Percentiles rank a stretch among this genome's conserved stretches.
Conservation (phyloP, 2,113 vertebrate genomes). For the Cacatua alba region DNA sequence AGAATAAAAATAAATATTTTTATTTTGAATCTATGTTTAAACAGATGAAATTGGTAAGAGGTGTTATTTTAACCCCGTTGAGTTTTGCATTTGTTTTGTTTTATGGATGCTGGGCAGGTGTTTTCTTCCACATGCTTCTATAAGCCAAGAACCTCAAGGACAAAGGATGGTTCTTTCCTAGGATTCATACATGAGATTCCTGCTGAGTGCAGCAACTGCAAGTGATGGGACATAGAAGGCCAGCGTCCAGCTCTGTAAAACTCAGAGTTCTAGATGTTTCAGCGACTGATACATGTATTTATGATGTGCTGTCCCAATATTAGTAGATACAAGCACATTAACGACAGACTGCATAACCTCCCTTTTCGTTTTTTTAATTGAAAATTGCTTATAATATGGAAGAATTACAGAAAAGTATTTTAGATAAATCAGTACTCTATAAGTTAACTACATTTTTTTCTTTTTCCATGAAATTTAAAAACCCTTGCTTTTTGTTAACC, state of each 20-base stretch:
- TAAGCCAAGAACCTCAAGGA: not conserved
- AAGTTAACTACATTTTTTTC: conserved; percentile 47
- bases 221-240: not conserved
- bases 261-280: not conserved
- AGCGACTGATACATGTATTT: not conserved
- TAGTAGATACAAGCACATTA: not conserved
- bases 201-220: not conserved
- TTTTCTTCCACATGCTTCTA: not conserved
- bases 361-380: not conserved
- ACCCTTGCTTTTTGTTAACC: conserved; percentile 46
- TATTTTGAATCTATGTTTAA: not conserved
- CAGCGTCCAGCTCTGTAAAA: not conserved
- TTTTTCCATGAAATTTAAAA: not conserved
- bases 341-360: not conserved
- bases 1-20: not conserved
- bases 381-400: not conserved
- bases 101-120: not conserved
- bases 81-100: not conserved
- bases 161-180: not conserved
- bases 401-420: conserved; percentile 42
- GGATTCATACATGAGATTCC: not conserved
- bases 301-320: not conserved
- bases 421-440: conserved; percentile 46
- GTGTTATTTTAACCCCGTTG: not conserved
- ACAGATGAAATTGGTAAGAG: not conserved